Percentiles rank a stretch among this genome's conserved stretches.
These are phyloP conservation scores for Autographa gamma DNA, from an alignment of 2,888 invertebrate genomes.

Conservation along the genomic window DNA sequence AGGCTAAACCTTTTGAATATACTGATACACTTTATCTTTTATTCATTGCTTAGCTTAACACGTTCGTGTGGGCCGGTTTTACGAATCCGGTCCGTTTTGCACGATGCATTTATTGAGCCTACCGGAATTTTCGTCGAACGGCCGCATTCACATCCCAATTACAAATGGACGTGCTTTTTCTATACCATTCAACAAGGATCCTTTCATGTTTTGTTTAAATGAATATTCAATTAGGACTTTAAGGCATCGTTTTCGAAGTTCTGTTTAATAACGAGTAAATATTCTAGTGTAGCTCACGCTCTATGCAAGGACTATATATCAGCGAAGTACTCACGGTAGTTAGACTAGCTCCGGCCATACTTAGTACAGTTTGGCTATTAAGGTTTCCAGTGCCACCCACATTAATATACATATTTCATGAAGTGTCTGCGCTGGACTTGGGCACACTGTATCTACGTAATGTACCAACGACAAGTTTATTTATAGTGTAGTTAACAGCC, in stretches of 20 bases:
- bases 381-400: constrained; percentile 31
- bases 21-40: constrained; percentile 34
- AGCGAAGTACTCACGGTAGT: constrained; percentile 25
- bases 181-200: background rate
- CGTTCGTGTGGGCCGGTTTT: constrained; percentile 15
- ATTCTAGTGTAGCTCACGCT: background rate
- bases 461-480: constrained; percentile 52
- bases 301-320: background rate
- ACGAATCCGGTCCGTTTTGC: constrained; percentile 13
- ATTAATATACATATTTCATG: constrained; percentile 51
- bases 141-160: constrained; percentile 24
- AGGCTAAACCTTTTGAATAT: constrained; percentile 35
- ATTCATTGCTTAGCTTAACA: constrained; percentile 31
- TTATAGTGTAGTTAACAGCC: constrained; percentile 63
- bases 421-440: constrained; percentile 38
- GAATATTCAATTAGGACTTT: constrained; percentile 1
- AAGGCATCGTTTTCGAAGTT: background rate
- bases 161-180: constrained; percentile 10
- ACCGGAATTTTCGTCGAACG: constrained; percentile 23
- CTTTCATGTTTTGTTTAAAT: constrained; percentile 17
- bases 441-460: constrained; percentile 37
- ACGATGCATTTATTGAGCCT: constrained; percentile 30
- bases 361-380: constrained; percentile 39
- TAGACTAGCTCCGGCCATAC: background rate
- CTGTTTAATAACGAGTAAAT: background rate